Base-by-base conservation (phyloP, 2,797 vertebrate species). In the Sebastes goodei region DNA sequence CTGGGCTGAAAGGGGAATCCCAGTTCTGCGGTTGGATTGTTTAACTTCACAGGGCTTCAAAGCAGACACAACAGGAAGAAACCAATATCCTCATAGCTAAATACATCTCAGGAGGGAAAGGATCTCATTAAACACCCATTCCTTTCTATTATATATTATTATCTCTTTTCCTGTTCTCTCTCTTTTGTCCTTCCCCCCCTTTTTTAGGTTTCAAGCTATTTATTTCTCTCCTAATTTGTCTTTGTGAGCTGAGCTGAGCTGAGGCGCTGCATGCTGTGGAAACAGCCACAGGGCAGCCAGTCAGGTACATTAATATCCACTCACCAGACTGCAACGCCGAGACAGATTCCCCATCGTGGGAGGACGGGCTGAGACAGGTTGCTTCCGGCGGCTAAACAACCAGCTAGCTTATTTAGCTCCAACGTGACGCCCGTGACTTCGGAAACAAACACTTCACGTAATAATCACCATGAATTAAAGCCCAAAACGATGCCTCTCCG, bases 231-330 rank as follows among this genome's bases (percentile, higher is more conserved):
- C 57, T 81, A 70, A 83, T 88, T 71, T 63, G 53, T 85, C 80
- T 71, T 59, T 76, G 60, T 20, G 11, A 14, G 71, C 65, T 29
- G 73, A 83, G 71, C 65, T 29, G 73, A 83, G 71, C 66, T 29
- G 67, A 46, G 55, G 46, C 61, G 4, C 29, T 11, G 69, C n/a
- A 7, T n/a, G 74, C 29, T 56, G 80, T 60, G 78, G 75, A 83
- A 83, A 86, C 61, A 65, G 88, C 92, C 80, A 15, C 60, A 2
- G 85, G 90, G 68, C 76, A 84, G 62, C 35, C 72, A 88, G 82
- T 83, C 86, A 80, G 82, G 83, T 82, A 66, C 90, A 83, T 88
- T 90, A 89, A 80, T 75, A 90, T 76, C 84, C 80, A 73, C 63
- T 86, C 82, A 78, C 4, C 76, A 66, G 55, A 74, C 1, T 27